phyloP scores from a whole-genome alignment of 2,113 vertebrate species.

The Indicator maculatus region DNA sequence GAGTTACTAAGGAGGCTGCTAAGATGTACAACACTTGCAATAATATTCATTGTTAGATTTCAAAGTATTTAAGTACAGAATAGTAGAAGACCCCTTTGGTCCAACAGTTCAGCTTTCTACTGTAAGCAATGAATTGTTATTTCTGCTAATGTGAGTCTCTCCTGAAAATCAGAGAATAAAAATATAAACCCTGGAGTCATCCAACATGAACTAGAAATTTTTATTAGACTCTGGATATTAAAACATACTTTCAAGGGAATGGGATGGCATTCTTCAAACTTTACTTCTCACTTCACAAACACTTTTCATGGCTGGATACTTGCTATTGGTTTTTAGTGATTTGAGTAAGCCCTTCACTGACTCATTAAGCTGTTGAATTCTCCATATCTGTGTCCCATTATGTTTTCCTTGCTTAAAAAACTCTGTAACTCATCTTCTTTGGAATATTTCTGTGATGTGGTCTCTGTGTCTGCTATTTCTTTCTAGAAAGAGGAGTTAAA shows the following conservation, averaged over 20 bases:
- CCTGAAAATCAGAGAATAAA: neutral
- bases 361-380: neutral
- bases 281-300: neutral
- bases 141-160: neutral
- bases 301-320: neutral
- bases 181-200: neutral
- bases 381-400: rapidly evolving
- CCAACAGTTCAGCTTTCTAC: neutral
- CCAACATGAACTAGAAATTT: neutral
- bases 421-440: neutral
- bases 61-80: neutral
- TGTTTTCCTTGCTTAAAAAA: neutral
- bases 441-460: neutral
- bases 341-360: neutral
- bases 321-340: neutral
- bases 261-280: neutral
- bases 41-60: neutral
- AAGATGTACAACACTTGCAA: neutral
- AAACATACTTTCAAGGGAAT: neutral
- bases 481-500: neutral
- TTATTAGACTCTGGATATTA: neutral
- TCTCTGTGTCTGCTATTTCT: neutral
- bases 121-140: rapidly evolving
- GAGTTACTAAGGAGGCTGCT: neutral
- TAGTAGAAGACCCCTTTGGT: neutral